A percentile compares a stretch with the other conserved stretches of the same genome.
Evolutionary conservation across 2,888 invertebrate genomes (phyloP).

Genomic region (Cyclophora punctaria): DNA sequence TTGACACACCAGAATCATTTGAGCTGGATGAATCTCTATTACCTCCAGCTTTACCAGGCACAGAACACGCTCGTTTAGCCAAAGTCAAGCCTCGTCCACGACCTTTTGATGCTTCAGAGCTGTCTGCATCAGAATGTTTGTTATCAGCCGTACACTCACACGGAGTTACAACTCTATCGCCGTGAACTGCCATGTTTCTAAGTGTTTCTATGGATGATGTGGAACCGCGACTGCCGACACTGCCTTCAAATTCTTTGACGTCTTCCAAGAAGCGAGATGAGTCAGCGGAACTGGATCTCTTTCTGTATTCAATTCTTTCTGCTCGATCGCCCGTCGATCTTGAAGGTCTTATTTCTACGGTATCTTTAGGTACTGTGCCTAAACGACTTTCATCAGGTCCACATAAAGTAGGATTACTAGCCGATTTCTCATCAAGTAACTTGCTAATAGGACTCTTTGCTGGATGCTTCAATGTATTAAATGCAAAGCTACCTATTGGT

Average conservation of each 20-base stretch:
- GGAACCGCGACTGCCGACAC: conserved; percentile 55
- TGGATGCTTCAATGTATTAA: conserved; percentile 52
- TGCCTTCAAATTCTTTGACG: conserved; percentile 70
- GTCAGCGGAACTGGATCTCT: conserved; percentile 84
- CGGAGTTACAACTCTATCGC: conserved; percentile 43
- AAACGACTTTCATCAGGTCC: conserved; percentile 37
- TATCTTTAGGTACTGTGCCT: conserved; percentile 1
- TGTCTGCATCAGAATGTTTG: conserved; percentile 58
- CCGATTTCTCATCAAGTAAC: conserved; percentile 75
- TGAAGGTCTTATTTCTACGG: conserved; percentile 11
- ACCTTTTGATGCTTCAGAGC: conserved; percentile 49
- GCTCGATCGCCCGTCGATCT: conserved; percentile 20
- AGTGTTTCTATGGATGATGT: conserved; percentile 68
- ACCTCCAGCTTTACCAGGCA: conserved; percentile 79
- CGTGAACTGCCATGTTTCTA: conserved; percentile 46
- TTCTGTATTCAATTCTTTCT: conserved; percentile 46
- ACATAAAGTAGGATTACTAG: conserved; percentile 80
- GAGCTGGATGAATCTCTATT: conserved; percentile 88
- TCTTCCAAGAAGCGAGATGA: conserved; percentile 81
- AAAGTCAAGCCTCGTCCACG: conserved; percentile 23
- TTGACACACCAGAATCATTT: conserved; percentile 86
- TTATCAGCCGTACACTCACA: conserved; percentile 44
- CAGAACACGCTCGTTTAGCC: conserved; percentile 41
- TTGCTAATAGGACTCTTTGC: conserved; percentile 37
- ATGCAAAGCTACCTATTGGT: conserved; percentile 72